phyloP scores from a whole-genome alignment of 2,888 invertebrate species.

The Pyrrhia umbra region DNA sequence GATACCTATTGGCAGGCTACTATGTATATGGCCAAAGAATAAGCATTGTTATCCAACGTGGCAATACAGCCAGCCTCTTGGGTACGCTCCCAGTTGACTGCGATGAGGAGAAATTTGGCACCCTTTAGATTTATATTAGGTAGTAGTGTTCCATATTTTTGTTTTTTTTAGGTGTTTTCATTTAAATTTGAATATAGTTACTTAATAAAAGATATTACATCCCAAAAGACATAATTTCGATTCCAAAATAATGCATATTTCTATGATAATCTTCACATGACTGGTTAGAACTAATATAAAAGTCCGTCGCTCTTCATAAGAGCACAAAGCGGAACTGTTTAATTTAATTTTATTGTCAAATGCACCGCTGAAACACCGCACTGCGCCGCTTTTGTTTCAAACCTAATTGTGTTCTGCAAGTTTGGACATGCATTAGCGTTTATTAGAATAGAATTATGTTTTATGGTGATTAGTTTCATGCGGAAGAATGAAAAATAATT shows the following conservation, averaged over 20 bases:
- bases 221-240: no score
- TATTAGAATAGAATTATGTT: conserved; percentile 45
- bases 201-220: no score
- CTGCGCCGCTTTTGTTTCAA: conserved; percentile 51
- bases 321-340: conserved; percentile 67
- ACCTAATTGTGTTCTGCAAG: conserved; percentile 50
- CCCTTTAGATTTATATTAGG: no score
- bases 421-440: conserved; percentile 52
- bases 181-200: no score
- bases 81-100: no score
- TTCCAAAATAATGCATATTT: background rate
- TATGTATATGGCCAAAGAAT: no score
- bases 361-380: conserved; percentile 62
- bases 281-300: conserved; percentile 62
- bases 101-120: no score
- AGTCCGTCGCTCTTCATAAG: conserved; percentile 75
- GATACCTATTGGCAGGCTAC: no score
- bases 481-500: background rate
- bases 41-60: no score
- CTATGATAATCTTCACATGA: conserved; percentile 27
- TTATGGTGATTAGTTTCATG: conserved; percentile 25
- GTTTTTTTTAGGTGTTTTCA: no score
- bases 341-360: conserved; percentile 79
- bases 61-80: no score
- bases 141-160: no score